A percentile compares a stretch with the other conserved stretches of the same genome.
These are phyloP conservation scores for Aphidius gifuensis DNA, from an alignment of 1,140 invertebrate genomes.

Conservation along the genomic window DNA sequence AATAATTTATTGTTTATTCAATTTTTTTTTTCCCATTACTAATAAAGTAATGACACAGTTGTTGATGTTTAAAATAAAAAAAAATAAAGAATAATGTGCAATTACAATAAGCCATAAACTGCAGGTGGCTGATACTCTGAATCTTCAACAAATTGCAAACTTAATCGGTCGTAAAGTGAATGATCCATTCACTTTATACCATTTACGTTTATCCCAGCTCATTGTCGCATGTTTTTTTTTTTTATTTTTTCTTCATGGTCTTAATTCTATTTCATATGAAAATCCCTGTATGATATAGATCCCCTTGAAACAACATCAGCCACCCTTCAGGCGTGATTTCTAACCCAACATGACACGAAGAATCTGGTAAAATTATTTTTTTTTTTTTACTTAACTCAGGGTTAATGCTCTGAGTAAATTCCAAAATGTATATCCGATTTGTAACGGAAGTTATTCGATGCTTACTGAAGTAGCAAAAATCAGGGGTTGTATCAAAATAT, in stretches of 20 bases:
- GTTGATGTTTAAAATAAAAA: too few species aligned
- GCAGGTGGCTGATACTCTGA: background rate
- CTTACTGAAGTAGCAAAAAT: too few species aligned
- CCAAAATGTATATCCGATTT: conserved; percentile 32
- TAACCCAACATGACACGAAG: conserved; percentile 12
- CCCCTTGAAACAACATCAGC: conserved; percentile 11
- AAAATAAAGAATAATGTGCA: too few species aligned
- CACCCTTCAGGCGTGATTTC: conserved; percentile 16
- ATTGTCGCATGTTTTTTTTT: too few species aligned
- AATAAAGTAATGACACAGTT: too few species aligned
- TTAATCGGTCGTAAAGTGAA: conserved; percentile 19
- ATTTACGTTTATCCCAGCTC: too few species aligned
- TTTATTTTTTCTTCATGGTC: too few species aligned
- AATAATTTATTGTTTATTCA: too few species aligned
- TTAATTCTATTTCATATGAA: background rate
- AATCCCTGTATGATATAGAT: background rate
- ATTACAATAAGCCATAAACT: too few species aligned
- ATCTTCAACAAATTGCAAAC: background rate
- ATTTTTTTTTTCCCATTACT: too few species aligned
- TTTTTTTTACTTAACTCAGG: conserved; percentile 5
- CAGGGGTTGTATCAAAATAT: too few species aligned
- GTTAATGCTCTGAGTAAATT: conserved; percentile 11
- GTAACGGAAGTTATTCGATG: conserved; percentile 21
- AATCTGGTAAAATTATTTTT: background rate
- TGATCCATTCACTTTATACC: background rate